Evolutionary conservation across 2,888 invertebrate genomes (phyloP), one percentile per base, ranked within the genome.

Genomic region (Spisula subtruncata): DNA sequence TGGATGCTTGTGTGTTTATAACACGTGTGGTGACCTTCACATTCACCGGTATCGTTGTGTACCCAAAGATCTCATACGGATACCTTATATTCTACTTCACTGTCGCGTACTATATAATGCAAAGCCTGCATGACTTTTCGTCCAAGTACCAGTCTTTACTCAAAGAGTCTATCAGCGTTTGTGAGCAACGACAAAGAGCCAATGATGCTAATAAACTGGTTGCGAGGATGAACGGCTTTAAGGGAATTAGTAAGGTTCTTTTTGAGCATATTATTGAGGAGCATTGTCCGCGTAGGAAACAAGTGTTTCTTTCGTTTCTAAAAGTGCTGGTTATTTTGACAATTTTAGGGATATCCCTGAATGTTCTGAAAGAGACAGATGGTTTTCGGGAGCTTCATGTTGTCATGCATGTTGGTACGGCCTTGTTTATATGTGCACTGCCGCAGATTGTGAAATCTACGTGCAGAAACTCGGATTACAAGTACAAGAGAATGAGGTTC

Each of bases 371-470:
- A 1, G 89, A 91, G 66, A 93, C 92, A 2, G 90, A 93, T 60
- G 89, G 81, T 2, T 90, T 92, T 75, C 89, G 86, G 51, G 91
- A 93, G 51, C 60, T 93, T 12, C 92, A 91, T 46, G 79, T 90
- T 6, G 51, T 93, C 2, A 93, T 92, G 84, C 93, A 93, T 66
- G 90, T 93, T 0, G 91, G 90, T 14, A 93, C 93, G 0, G 92
- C 93, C 1, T 54, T 93, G 12, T 91, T 93, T 51, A 89, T 92
- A 0, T 93, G 93, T 60, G 91, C 92, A 6, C 80, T 93, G 14
- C 93, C 93, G 0, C 90, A 92, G 35, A 86, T 93, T 29, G 18
- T 91, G 18, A 91, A 89, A 85, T 89, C 90, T 0, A 88, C 91
- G 60, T 93, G 91, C 35, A 81, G 80, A 12, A 79, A 66, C 25